Percentiles rank a stretch among this genome's conserved stretches.
phyloP scores from a whole-genome alignment of 2,113 vertebrate species.

The Ciconia stormi region DNA sequence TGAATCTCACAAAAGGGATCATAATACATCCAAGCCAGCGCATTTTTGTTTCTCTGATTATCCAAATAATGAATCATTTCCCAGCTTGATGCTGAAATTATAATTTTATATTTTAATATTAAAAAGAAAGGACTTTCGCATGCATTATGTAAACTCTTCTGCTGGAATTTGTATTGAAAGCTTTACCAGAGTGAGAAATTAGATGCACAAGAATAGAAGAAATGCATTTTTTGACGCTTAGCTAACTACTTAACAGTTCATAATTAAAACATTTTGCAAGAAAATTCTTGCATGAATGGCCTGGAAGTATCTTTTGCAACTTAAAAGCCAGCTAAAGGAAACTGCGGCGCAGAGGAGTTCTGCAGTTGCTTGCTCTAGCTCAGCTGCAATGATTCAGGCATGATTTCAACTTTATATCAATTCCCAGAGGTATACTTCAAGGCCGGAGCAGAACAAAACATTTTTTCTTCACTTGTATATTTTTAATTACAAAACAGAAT shows the following conservation, averaged over 20 bases:
- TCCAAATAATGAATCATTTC: constrained; percentile 61
- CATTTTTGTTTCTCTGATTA: constrained; percentile 61
- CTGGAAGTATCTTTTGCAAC: not conserved
- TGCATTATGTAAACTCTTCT: constrained; percentile 42
- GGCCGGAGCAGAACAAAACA: not conserved
- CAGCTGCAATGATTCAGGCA: constrained; percentile 5
- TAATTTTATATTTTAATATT: constrained; percentile 56
- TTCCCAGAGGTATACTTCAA: constrained; percentile 9
- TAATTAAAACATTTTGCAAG: constrained; percentile 58
- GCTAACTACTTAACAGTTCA: constrained; percentile 54
- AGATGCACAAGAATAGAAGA: constrained; percentile 7
- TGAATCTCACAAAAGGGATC: constrained; percentile 69
- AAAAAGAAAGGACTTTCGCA: constrained; percentile 30
- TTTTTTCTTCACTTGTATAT: not conserved
- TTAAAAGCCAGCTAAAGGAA: not conserved
- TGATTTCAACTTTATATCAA: not conserved
- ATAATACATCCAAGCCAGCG: constrained; percentile 48
- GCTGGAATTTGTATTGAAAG: constrained; percentile 5
- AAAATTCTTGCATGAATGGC: constrained; percentile 15
- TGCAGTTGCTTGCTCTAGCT: not conserved
- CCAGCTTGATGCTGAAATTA: constrained; percentile 44
- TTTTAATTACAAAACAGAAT: constrained; percentile 43
- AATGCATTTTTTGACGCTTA: constrained; percentile 18
- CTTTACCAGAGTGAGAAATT: constrained; percentile 7
- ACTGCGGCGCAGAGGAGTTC: not conserved